Conservation (phyloP, 2,888 invertebrate genomes). For the Monochamus alternatus region DNA sequence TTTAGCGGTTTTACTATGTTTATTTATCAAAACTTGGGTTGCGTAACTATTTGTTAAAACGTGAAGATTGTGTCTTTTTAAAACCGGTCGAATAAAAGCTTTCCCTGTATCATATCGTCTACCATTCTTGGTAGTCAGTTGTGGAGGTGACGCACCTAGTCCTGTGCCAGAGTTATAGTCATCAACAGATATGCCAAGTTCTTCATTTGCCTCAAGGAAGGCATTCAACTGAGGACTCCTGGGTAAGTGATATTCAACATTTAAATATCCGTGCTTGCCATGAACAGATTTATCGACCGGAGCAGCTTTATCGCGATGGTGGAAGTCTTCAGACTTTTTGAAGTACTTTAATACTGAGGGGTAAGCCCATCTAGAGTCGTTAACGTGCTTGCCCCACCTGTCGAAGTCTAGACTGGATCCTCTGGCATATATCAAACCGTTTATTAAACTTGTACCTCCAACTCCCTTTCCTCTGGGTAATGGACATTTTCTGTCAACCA, state of each 20-base stretch:
- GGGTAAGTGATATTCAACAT: constrained; percentile 47
- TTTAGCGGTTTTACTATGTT: neutral
- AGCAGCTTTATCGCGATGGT: constrained; percentile 26
- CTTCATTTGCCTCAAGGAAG: constrained; percentile 73
- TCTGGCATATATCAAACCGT: constrained; percentile 72
- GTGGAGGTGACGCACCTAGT: constrained; percentile 78
- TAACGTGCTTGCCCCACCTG: constrained; percentile 67
- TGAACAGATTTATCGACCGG: constrained; percentile 39
- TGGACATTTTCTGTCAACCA: constrained; percentile 56
- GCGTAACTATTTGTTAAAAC: constrained; percentile 78
- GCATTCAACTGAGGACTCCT: constrained; percentile 14
- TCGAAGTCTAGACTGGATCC: constrained; percentile 71
- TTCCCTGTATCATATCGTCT: constrained; percentile 76
- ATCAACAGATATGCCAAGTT: no score
- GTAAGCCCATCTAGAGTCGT: constrained; percentile 73
- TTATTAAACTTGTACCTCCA: constrained; percentile 72
- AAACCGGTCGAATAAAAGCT: constrained; percentile 82
- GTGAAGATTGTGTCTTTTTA: constrained; percentile 77
- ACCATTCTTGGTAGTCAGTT: constrained; percentile 77
- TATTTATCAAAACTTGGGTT: constrained; percentile 4
- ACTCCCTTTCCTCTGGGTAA: constrained; percentile 72
- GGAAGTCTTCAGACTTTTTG: constrained; percentile 47
- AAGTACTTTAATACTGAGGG: constrained; percentile 73
- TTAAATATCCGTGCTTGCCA: constrained; percentile 42
- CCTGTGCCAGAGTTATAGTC: constrained; percentile 81